Conservation (phyloP, 2,113 vertebrate species). For the Leptobrachium leishanense region DNA sequence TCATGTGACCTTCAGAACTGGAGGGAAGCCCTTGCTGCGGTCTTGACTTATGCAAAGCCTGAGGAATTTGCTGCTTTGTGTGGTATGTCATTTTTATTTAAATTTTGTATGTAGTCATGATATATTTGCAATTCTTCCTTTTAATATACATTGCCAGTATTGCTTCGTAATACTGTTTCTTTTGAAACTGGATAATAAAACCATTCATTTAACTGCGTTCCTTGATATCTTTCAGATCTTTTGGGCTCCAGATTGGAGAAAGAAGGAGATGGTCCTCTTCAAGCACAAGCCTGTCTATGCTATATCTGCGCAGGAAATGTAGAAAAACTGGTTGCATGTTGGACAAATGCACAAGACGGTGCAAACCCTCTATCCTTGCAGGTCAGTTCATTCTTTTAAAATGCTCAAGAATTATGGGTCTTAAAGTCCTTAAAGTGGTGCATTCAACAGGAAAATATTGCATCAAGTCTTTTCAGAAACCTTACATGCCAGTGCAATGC, state of each 20-base stretch:
- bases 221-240: conserved; percentile 69
- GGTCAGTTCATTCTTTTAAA: conserved; percentile 64
- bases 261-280: conserved; percentile 73
- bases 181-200: too few species aligned
- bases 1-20: conserved; percentile 92
- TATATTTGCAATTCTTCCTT: too few species aligned
- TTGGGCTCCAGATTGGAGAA: conserved; percentile 84
- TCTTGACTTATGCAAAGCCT: conserved; percentile 87
- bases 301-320: conserved; percentile 95
- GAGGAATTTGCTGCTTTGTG: conserved; percentile 93
- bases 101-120: too few species aligned
- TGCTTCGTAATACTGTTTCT: background rate
- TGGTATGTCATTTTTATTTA: conserved; percentile 60
- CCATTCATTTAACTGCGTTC: too few species aligned
- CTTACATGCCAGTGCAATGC: too few species aligned
- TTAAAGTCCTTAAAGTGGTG: too few species aligned
- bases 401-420: too few species aligned
- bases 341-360: conserved; percentile 82
- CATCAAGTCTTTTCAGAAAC: too few species aligned
- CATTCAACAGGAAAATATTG: too few species aligned
- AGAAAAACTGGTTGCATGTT: conserved; percentile 89
- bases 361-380: conserved; percentile 83
- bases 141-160: background rate
- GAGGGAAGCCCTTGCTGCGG: conserved; percentile 91
- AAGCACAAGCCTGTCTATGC: conserved; percentile 88